These are phyloP conservation scores for Drosophila cyrtoloma DNA, from an alignment of 2,888 invertebrate species.

Conservation along the genomic window DNA sequence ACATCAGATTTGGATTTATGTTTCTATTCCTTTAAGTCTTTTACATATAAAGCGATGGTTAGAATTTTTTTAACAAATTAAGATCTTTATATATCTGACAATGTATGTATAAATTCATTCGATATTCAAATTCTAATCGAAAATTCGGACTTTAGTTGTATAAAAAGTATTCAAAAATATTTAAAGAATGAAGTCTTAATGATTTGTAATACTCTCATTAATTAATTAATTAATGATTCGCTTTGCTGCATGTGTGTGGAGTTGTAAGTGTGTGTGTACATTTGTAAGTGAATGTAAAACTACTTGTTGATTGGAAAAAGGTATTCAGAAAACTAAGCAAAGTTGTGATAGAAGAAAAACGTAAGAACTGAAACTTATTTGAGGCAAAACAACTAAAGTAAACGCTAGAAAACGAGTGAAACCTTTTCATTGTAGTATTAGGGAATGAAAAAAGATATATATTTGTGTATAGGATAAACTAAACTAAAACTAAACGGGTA, in stretches of 20 bases:
- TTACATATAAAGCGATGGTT: not conserved
- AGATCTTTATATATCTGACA: not conserved
- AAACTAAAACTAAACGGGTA: slow-evolving; percentile 54
- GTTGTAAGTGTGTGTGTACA: slow-evolving; percentile 1
- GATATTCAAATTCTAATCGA: not conserved
- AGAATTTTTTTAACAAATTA: not conserved
- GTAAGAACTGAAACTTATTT: slow-evolving; percentile 20
- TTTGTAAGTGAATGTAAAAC: slow-evolving; percentile 23
- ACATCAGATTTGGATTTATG: not conserved
- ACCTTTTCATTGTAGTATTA: slow-evolving; percentile 9
- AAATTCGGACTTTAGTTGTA: not conserved
- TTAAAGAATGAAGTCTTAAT: not conserved
- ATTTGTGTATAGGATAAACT: slow-evolving; percentile 29
- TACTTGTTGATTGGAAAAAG: slow-evolving; percentile 35
- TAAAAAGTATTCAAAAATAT: not conserved
- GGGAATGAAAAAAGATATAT: slow-evolving; percentile 11
- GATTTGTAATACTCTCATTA: not conserved
- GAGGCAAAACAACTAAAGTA: slow-evolving; percentile 15
- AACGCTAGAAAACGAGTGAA: slow-evolving; percentile 20
- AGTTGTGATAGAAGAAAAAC: slow-evolving; percentile 6
- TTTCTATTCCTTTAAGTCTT: not conserved
- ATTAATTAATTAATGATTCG: not conserved
- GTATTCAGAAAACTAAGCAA: slow-evolving; percentile 23
- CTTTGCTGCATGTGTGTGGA: slow-evolving; percentile 5
- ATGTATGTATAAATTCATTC: not conserved